Percentiles rank a stretch among this genome's conserved stretches.
phyloP scores from a whole-genome alignment of 2,797 vertebrate genomes.

The Mionectes olivaceus region DNA sequence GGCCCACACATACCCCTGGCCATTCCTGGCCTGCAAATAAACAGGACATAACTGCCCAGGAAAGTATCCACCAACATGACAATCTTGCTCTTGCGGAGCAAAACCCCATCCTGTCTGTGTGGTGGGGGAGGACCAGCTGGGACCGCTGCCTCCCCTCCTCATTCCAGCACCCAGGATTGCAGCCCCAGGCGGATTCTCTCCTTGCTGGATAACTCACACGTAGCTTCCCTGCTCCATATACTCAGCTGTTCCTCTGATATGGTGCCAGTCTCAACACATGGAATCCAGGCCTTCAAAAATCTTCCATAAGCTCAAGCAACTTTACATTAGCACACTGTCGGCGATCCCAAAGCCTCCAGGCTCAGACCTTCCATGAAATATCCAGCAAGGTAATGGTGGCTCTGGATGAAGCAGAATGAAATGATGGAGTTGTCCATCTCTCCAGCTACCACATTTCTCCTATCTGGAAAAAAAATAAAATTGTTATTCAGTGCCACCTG shows the following conservation, averaged over 20 bases:
- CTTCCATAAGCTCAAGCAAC: slow-evolving; percentile 57
- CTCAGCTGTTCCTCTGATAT: slow-evolving; percentile 65
- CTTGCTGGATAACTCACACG: neutral
- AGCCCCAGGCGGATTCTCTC: slow-evolving; percentile 38
- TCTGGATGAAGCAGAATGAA: neutral
- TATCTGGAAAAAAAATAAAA: neutral
- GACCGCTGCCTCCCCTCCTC: neutral
- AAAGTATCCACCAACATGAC: neutral
- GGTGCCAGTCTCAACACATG: slow-evolving; percentile 65
- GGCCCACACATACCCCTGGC: neutral
- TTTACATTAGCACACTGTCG: slow-evolving; percentile 51
- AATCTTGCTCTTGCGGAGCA: neutral
- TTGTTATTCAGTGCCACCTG: neutral
- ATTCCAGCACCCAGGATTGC: neutral
- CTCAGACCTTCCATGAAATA: slow-evolving; percentile 8
- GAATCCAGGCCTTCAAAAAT: slow-evolving; percentile 48
- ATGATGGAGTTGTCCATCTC: neutral
- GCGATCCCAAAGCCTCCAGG: neutral
- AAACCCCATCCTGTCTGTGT: accelerated
- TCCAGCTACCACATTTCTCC: neutral
- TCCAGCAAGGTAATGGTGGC: neutral
- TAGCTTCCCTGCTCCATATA: slow-evolving; percentile 52
- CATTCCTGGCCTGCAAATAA: neutral
- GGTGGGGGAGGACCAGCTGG: neutral
- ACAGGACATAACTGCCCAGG: neutral